phyloP scores from a whole-genome alignment of 92 coral and sea anemone genomes.

The Actinernus sp. region DNA sequence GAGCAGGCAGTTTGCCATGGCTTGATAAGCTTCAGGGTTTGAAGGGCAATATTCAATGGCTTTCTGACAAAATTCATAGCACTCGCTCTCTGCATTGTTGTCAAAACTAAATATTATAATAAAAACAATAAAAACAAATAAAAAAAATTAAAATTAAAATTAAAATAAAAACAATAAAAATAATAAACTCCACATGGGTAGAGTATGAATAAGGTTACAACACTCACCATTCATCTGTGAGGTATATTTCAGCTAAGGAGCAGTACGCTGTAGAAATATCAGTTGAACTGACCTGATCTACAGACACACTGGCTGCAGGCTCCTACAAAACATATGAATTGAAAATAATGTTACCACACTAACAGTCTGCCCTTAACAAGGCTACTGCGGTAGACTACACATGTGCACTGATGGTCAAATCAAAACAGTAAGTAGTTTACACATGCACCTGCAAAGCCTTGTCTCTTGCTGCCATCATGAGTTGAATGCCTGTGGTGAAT shows the following conservation, averaged over 20 bases:
- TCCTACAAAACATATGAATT: too few species aligned
- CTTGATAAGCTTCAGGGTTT: slow-evolving; percentile 97
- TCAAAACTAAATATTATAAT: slow-evolving; percentile 53
- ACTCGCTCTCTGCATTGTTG: slow-evolving; percentile 83
- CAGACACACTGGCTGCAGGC: too few species aligned
- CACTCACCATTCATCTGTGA: slow-evolving; percentile 92
- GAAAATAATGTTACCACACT: too few species aligned
- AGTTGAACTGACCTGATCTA: slow-evolving; percentile 16
- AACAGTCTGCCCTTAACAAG: too few species aligned
- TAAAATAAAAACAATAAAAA: too few species aligned
- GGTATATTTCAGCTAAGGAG: slow-evolving; percentile 96
- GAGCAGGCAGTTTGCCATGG: slow-evolving; percentile 92
- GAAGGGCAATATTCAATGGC: slow-evolving; percentile 83
- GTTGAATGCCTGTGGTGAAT: slow-evolving; percentile 88
- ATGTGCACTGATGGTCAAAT: too few species aligned
- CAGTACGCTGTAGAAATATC: slow-evolving; percentile 96
- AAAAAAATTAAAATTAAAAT: neutral
- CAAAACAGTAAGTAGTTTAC: too few species aligned
- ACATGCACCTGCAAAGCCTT: slow-evolving; percentile 1
- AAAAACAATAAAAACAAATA: neutral
- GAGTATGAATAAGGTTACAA: too few species aligned
- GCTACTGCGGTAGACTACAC: too few species aligned
- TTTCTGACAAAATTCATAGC: slow-evolving; percentile 87
- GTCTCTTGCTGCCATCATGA: slow-evolving; percentile 56
- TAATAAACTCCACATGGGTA: too few species aligned